Evolutionary conservation across 2,113 vertebrate genomes (phyloP).

Genomic region (Rafetus swinhoei): DNA sequence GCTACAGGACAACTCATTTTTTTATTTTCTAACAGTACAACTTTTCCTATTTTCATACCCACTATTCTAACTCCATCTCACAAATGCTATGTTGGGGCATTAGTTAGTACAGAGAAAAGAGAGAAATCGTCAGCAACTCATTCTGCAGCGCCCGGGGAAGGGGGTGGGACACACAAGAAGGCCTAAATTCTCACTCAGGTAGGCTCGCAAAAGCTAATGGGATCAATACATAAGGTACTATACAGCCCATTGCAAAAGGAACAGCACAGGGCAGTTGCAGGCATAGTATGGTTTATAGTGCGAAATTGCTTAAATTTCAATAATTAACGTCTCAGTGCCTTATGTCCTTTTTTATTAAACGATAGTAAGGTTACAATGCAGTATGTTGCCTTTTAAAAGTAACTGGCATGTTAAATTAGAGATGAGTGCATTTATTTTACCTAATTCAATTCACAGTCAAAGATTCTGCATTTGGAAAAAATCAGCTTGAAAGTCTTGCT

Average conservation of each 20-base stretch:
- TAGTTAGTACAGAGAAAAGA: rapidly evolving
- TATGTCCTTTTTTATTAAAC: neutral
- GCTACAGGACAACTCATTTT: no score
- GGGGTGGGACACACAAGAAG: neutral
- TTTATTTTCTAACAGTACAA: neutral
- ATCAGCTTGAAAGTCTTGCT: neutral
- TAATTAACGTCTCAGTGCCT: neutral
- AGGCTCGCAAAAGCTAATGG: neutral
- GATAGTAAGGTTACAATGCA: neutral
- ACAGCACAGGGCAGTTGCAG: neutral
- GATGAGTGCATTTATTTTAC: neutral
- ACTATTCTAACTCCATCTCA: neutral
- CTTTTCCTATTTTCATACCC: neutral
- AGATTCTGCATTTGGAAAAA: neutral
- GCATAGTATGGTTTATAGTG: neutral
- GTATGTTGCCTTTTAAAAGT: neutral
- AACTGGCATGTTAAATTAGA: neutral
- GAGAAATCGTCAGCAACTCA: rapidly evolving
- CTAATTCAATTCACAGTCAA: neutral
- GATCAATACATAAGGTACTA: neutral
- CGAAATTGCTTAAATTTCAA: neutral
- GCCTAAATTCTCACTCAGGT: neutral
- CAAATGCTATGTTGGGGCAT: neutral
- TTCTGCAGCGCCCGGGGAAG: rapidly evolving
- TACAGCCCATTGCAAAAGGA: neutral